phyloP scores from a whole-genome alignment of 2,888 invertebrate genomes.

The Troides oblongomaculatus region DNA sequence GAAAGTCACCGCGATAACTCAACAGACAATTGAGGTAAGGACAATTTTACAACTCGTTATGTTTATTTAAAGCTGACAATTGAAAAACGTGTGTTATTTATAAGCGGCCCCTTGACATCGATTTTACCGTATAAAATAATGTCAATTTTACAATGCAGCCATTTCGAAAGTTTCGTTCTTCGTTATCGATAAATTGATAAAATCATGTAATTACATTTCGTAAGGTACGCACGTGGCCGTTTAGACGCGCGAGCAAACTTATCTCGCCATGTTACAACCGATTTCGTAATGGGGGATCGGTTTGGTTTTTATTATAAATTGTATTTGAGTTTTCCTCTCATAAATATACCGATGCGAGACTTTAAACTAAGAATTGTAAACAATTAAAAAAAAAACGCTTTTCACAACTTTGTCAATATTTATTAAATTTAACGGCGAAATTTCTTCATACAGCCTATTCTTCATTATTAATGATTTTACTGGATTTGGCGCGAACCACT shows the following conservation, averaged over 20 bases:
- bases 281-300: constrained; percentile 9
- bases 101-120: constrained; percentile 57
- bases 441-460: too few species aligned
- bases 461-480: too few species aligned
- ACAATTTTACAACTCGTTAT: too few species aligned
- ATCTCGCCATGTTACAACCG: constrained; percentile 13
- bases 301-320: neutral
- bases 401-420: too few species aligned
- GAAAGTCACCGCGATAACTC: too few species aligned
- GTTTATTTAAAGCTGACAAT: constrained; percentile 16
- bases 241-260: constrained; percentile 10
- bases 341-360: neutral
- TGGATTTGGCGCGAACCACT: too few species aligned
- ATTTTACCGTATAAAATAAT: constrained; percentile 48
- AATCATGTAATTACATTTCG: constrained; percentile 57
- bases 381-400: too few species aligned
- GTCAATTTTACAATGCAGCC: constrained; percentile 42
- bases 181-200: constrained; percentile 48
- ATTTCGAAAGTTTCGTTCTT: constrained; percentile 59
- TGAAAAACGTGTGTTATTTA: constrained; percentile 27
- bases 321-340: too few species aligned
- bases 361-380: neutral
- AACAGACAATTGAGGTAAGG: too few species aligned
- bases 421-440: too few species aligned
- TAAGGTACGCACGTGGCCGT: constrained; percentile 51